These are phyloP conservation scores for Bos taurus DNA, from an alignment of 2,113 vertebrate species.

Conservation along the genomic window DNA sequence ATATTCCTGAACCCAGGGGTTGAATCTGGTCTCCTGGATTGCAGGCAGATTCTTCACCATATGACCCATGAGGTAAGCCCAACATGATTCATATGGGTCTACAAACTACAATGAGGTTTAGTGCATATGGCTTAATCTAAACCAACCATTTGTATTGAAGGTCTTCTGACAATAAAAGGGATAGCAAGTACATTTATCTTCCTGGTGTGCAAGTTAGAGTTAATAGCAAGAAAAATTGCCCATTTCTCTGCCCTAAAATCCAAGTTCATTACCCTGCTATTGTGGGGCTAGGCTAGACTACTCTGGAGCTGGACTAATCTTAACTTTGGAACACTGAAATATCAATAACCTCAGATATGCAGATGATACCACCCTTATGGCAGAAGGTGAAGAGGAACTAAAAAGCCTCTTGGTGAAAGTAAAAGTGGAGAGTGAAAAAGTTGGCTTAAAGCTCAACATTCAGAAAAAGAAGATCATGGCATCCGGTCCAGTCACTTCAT, in stretches of 20 bases:
- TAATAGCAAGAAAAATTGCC: neutral
- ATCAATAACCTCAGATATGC: too few species aligned
- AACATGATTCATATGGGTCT: neutral
- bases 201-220: neutral
- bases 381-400: too few species aligned
- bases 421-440: too few species aligned
- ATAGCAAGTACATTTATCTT: neutral
- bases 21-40: neutral
- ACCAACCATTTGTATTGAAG: neutral
- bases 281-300: rapidly evolving
- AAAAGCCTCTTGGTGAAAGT: too few species aligned
- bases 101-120: neutral
- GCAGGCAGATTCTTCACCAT: neutral
- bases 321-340: neutral
- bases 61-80: neutral
- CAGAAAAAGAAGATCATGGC: too few species aligned
- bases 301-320: neutral
- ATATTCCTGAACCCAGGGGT: neutral
- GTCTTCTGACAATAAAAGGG: neutral
- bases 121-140: neutral
- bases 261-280: neutral
- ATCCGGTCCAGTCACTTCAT: too few species aligned
- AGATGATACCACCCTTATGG: too few species aligned
- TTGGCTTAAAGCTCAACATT: too few species aligned
- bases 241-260: neutral